Evolutionary conservation across 2,113 vertebrate genomes (phyloP).

Genomic region (Dasyprocta punctata): DNA sequence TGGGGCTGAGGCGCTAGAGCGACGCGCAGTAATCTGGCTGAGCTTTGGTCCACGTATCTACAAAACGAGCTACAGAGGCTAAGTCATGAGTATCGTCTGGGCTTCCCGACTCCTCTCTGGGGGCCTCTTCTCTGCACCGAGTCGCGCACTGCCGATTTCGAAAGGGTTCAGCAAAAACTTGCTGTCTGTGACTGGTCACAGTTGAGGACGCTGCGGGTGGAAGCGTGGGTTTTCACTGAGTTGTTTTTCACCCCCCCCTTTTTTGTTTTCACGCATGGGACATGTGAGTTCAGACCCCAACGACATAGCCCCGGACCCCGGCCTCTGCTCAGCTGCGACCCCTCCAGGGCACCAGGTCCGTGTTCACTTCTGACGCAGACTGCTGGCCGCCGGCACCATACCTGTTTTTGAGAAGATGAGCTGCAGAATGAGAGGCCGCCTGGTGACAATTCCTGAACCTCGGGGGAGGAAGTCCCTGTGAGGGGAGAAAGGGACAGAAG

Average conservation of each 20-base stretch:
- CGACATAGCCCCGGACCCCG: not conserved
- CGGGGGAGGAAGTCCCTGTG: conserved; percentile 97
- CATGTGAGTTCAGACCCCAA: not conserved
- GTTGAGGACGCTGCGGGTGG: not conserved
- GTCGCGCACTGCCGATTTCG: not conserved
- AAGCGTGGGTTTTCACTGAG: not conserved
- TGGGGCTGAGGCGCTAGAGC: not conserved
- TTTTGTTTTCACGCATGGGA: not conserved
- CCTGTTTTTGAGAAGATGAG: conserved; percentile 98
- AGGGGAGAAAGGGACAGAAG: conserved; percentile 15
- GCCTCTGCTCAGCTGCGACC: no score
- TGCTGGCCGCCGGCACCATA: conserved; percentile 67
- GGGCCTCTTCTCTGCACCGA: not conserved
- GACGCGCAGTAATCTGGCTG: not conserved
- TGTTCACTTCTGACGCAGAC: fast-evolving
- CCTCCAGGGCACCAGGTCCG: not conserved
- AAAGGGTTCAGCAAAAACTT: not conserved
- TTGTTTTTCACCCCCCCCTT: not conserved
- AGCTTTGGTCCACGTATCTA: not conserved
- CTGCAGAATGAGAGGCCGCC: conserved; percentile 97
- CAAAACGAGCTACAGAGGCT: not conserved
- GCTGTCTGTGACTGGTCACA: not conserved
- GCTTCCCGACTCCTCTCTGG: not conserved
- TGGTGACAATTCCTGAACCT: conserved; percentile 97
- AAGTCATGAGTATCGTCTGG: fast-evolving